Conservation (phyloP, 1,140 invertebrate genomes). For the Campoletis sonorensis region DNA sequence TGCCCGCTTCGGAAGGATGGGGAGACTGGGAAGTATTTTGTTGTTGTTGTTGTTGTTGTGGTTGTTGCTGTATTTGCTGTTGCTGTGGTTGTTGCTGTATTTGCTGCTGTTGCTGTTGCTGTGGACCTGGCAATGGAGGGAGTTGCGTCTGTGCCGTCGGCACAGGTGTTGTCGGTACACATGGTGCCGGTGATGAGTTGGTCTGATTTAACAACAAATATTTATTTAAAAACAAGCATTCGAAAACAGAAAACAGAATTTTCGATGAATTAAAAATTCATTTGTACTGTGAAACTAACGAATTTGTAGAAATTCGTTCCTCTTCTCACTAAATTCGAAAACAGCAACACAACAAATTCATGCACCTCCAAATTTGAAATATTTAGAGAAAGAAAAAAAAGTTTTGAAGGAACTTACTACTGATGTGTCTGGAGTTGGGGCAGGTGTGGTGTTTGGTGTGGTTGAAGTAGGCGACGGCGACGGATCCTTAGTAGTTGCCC, state of each 20-base stretch:
- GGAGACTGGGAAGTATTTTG: slow-evolving; percentile 67
- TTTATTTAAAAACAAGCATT: slow-evolving; percentile 39
- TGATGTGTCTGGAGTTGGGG: slow-evolving; percentile 67
- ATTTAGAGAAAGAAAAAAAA: slow-evolving; percentile 13
- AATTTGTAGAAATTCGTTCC: too few relatives aligned
- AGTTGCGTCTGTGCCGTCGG: slow-evolving; percentile 68
- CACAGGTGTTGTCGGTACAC: slow-evolving; percentile 65
- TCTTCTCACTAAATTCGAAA: too few relatives aligned
- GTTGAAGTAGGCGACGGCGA: slow-evolving; percentile 69
- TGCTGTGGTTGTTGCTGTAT: slow-evolving; percentile 66
- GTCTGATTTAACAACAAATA: slow-evolving; percentile 58
- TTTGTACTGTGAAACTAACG: too few relatives aligned
- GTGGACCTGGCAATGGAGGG: slow-evolving; percentile 72
- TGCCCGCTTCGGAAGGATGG: slow-evolving; percentile 71
- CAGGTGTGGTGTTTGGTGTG: slow-evolving; percentile 68
- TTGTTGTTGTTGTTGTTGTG: slow-evolving; percentile 69
- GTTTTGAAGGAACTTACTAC: slow-evolving; percentile 60
- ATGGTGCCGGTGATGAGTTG: slow-evolving; percentile 73
- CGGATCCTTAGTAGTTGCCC: slow-evolving; percentile 79
- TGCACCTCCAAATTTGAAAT: too few relatives aligned
- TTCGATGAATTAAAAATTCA: too few relatives aligned
- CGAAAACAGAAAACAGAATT: background rate
- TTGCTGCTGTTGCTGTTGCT: slow-evolving; percentile 61
- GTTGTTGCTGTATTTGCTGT: slow-evolving; percentile 68
- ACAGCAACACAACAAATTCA: too few relatives aligned